Base-by-base conservation (phyloP, 2,888 invertebrate species). In the Psococerastis gibbosa region DNA sequence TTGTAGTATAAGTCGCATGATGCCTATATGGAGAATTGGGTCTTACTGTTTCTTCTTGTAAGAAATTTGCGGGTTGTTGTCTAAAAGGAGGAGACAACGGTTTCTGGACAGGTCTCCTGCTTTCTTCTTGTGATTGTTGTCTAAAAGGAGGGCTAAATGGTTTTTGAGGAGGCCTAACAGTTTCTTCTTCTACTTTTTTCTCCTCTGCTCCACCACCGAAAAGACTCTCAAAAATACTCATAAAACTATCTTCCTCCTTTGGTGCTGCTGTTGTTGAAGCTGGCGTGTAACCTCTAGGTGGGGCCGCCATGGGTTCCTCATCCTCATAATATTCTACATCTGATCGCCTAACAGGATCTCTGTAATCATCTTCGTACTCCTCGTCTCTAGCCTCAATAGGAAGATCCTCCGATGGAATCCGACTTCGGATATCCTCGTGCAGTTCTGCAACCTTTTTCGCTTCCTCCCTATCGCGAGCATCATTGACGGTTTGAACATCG, bases 361-460 rank as follows among this genome's bases (percentile, higher is more conserved):
- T 20, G n/a, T 13, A 38, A 3, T 16, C 22, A 20, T 38, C 38
- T 20, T 18, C 38, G 20, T 38, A 38, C 22, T 38, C 38, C 6
- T 38, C 38, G 5, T 38, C 38, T 4, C 38, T 38, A 5, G 20
- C 22, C 20, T 38, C 18, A 9, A 16, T 8, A 9, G 35, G 15
- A 34, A 16, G 35, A 13, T 34, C 18, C 11, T 32, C 20, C 3
- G 20, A 16, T 17, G 16, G 23, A 42, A 42, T 18, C 34, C 42
- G 3, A 44, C n/a, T 15, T 23, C 35, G 18, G 35, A 38, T n/a
- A 18, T 38, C 38, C 20, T 38, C 18, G 53, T 57, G 20, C 55
- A 38, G 20, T 60, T 58, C 16, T 59, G 46, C 2, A 55, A 56
- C 41, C 55, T 58, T 16, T 58, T 50, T 1, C 56, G 58, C 17